Evolutionary conservation across 2,888 invertebrate genomes (phyloP).

Genomic region (Linnaemya vulpina): DNA sequence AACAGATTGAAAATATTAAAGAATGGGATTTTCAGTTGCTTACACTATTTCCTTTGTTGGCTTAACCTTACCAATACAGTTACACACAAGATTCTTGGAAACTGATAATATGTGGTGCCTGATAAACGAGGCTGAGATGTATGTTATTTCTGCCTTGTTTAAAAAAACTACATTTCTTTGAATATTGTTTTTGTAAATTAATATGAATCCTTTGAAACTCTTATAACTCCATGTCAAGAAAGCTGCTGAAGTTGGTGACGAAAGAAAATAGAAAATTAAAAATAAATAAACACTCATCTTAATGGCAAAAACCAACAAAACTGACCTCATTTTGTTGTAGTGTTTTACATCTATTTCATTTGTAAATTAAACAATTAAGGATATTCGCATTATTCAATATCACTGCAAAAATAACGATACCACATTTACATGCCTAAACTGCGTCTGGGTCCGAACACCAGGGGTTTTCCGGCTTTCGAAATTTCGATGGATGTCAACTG

Average conservation of each 20-base stretch:
- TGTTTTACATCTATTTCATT: constrained; percentile 1
- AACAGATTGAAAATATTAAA: no score
- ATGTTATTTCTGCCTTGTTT: background rate
- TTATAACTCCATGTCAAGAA: constrained; percentile 6
- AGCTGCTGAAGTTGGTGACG: background rate
- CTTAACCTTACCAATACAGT: no score
- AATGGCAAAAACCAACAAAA: constrained; percentile 14
- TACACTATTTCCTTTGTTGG: no score
- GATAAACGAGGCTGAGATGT: background rate
- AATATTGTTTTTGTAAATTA: constrained; percentile 3
- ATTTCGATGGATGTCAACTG: no score
- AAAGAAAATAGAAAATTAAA: background rate
- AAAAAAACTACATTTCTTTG: background rate
- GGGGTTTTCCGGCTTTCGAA: no score
- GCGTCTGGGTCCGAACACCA: no score
- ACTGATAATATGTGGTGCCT: background rate
- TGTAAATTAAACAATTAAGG: background rate
- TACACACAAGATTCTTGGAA: no score
- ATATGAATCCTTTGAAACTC: constrained; percentile 25
- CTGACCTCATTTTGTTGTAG: constrained; percentile 60
- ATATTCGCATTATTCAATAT: background rate
- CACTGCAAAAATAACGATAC: background rate
- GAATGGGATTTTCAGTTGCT: no score
- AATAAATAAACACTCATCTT: constrained; percentile 15
- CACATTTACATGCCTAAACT: no score